Evolutionary conservation across 2,888 invertebrate species (phyloP).

Genomic region (Eristalis intricaria): DNA sequence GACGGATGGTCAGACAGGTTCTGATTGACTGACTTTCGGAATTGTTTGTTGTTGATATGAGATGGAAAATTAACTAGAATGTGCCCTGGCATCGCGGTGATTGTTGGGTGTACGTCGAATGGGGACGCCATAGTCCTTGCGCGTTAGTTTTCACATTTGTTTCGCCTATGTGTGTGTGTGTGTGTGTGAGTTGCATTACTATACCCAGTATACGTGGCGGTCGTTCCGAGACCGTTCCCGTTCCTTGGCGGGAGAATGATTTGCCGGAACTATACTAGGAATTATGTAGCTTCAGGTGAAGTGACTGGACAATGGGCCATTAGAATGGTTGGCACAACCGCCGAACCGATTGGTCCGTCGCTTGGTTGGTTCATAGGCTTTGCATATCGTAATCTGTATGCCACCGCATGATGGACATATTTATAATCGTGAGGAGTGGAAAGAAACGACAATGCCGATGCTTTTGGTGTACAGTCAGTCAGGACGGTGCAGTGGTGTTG

Average conservation of each 20-base stretch:
- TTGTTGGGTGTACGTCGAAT: conserved; percentile 4
- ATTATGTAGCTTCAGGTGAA: conserved; percentile 71
- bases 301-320: conserved; percentile 72
- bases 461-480: background rate
- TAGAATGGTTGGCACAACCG: conserved; percentile 65
- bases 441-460: conserved; percentile 7
- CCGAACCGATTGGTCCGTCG: conserved; percentile 48
- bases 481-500: background rate
- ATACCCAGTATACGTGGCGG: conserved; percentile 3
- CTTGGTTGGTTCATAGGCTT: conserved; percentile 40
- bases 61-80: conserved; percentile 73
- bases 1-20: conserved; percentile 73
- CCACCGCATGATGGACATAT: conserved; percentile 71
- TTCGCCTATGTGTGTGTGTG: conserved; percentile 9
- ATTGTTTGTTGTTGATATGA: conserved; percentile 73
- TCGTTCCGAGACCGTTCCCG: conserved; percentile 38
- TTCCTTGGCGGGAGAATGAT: conserved; percentile 63
- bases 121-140: conserved; percentile 47
- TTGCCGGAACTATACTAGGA: conserved; percentile 72
- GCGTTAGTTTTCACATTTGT: conserved; percentile 65
- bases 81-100: conserved; percentile 30
- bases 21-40: conserved; percentile 74
- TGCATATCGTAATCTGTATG: conserved; percentile 65
- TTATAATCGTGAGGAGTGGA: conserved; percentile 59
- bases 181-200: conserved; percentile 49